A percentile compares a stretch with the other conserved stretches of the same genome.
Evolutionary conservation across 2,888 invertebrate genomes (phyloP).

Genomic region (Hydriomena furcata): DNA sequence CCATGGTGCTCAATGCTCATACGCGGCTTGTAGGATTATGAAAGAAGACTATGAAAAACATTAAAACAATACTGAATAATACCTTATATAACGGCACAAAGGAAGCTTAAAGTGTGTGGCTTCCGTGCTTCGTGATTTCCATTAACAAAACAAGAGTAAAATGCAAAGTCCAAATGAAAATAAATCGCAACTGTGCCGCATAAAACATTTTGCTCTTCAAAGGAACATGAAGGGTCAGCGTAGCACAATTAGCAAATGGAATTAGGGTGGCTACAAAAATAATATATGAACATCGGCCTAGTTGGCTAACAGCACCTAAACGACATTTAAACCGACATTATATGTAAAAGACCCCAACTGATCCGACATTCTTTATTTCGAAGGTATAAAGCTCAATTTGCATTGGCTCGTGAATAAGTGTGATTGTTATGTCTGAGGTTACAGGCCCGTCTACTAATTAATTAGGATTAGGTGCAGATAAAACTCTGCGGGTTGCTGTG

Average conservation of each 20-base stretch:
- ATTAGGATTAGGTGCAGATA: constrained; percentile 76
- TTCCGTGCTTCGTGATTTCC: too few species aligned
- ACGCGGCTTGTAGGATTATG: too few species aligned
- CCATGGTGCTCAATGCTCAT: too few species aligned
- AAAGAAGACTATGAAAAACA: too few species aligned
- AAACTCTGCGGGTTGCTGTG: constrained; percentile 59
- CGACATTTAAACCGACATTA: constrained; percentile 38
- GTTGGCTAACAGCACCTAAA: constrained; percentile 36
- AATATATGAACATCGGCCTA: constrained; percentile 35
- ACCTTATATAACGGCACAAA: too few species aligned
- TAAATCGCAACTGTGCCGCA: constrained; percentile 17
- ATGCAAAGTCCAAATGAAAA: constrained; percentile 3
- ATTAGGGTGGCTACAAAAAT: constrained; percentile 34
- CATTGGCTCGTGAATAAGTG: constrained; percentile 39
- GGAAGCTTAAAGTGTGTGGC: too few species aligned
- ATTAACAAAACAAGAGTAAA: too few species aligned
- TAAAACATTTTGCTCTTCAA: constrained; percentile 21
- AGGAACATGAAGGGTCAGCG: constrained; percentile 18
- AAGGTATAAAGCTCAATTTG: constrained; percentile 26
- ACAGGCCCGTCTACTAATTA: constrained; percentile 69
- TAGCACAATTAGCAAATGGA: constrained; percentile 28
- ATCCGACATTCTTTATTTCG: constrained; percentile 10
- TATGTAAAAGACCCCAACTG: constrained; percentile 23
- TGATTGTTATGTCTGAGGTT: constrained; percentile 59
- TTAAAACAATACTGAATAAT: too few species aligned